Evolutionary conservation across 2,888 invertebrate genomes (phyloP).

Genomic region (Pollenia angustigena): DNA sequence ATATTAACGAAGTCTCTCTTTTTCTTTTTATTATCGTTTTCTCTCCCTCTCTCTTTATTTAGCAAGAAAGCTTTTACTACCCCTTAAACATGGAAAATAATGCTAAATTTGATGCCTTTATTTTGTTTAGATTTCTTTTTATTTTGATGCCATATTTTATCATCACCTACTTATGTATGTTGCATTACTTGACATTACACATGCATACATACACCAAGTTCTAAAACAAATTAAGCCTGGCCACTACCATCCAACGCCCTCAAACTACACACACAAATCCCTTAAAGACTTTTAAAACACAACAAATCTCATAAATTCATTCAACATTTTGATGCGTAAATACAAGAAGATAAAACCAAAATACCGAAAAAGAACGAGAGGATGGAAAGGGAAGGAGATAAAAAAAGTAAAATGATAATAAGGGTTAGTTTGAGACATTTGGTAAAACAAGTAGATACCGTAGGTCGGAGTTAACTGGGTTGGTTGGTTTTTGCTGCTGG

Average conservation of each 20-base stretch:
- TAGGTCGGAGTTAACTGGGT: slow-evolving; percentile 63
- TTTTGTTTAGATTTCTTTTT: neutral
- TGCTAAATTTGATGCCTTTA: neutral
- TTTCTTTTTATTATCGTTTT: neutral
- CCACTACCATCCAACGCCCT: neutral
- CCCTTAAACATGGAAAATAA: slow-evolving; percentile 3
- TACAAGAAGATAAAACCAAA: neutral
- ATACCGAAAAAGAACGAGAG: too few species aligned
- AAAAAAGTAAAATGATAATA: slow-evolving; percentile 1
- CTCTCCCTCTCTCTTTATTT: neutral
- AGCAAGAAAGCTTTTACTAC: slow-evolving; percentile 27
- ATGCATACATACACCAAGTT: neutral
- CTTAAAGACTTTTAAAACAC: neutral
- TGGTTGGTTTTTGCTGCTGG: neutral
- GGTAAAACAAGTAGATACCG: slow-evolving; percentile 47
- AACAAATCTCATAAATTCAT: slow-evolving; percentile 46
- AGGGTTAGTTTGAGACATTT: slow-evolving; percentile 47
- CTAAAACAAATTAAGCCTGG: too few species aligned
- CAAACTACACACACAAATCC: neutral
- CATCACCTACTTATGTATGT: slow-evolving; percentile 37
- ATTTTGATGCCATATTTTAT: slow-evolving; percentile 38
- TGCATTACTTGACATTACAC: neutral
- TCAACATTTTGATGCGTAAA: slow-evolving; percentile 12
- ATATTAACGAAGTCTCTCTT: neutral
- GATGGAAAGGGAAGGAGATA: neutral